These are phyloP conservation scores for Acrobasis repandana DNA, from an alignment of 2,888 invertebrate species.

Conservation along the genomic window DNA sequence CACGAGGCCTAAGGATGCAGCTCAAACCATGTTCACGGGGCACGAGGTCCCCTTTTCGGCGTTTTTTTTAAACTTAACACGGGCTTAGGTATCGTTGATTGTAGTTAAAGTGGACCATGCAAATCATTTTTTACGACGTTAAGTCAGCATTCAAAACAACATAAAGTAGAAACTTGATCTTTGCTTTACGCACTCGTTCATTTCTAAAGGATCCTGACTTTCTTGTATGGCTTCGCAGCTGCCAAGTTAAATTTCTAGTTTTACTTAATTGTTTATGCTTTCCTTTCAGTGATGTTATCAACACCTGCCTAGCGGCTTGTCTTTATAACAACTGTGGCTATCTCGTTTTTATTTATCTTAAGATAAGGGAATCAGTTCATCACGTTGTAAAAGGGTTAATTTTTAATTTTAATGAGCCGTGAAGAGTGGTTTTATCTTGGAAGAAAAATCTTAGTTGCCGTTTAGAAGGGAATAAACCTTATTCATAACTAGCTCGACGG, in stretches of 20 bases:
- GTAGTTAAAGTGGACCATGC: too few species aligned
- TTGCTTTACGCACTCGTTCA: constrained; percentile 25
- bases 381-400: constrained; percentile 12
- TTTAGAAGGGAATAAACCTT: background rate
- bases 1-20: too few species aligned
- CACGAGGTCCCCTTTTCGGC: too few species aligned
- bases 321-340: constrained; percentile 43
- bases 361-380: constrained; percentile 31
- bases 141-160: too few species aligned
- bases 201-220: constrained; percentile 7
- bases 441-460: background rate
- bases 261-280: constrained; percentile 46
- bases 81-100: too few species aligned
- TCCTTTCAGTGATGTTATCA: constrained; percentile 46
- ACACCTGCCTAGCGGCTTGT: constrained; percentile 42
- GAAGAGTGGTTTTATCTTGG: constrained; percentile 13
- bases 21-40: too few species aligned
- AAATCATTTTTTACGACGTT: too few species aligned
- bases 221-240: constrained; percentile 3
- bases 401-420: constrained; percentile 15
- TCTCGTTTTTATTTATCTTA: constrained; percentile 42
- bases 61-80: too few species aligned
- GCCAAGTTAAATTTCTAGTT: constrained; percentile 28
- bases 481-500: background rate
- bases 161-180: background rate